These are phyloP conservation scores for Helicoverpa assulta DNA, from an alignment of 2,888 invertebrate genomes.

Conservation along the genomic window DNA sequence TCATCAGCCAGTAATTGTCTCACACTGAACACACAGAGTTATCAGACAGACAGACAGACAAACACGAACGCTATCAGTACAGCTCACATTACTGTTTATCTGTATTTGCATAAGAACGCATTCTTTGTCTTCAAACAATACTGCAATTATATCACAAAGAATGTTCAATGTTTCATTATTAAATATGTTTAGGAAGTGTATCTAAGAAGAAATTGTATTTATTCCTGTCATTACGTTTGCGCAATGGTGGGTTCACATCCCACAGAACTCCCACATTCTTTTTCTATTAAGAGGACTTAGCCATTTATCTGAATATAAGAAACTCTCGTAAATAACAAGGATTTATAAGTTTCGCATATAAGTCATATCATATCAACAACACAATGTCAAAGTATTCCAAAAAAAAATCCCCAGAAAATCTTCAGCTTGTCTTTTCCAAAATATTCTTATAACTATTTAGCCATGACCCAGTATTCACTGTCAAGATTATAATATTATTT, in stretches of 20 bases:
- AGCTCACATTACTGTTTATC: slow-evolving; percentile 5
- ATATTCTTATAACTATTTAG: too few relatives aligned
- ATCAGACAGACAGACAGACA: slow-evolving; percentile 35
- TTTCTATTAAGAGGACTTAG: too few relatives aligned
- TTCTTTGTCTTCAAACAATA: slow-evolving; percentile 34
- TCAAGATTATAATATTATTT: background rate
- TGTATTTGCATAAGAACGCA: slow-evolving; percentile 42
- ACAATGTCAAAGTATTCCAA: too few relatives aligned
- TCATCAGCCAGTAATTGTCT: slow-evolving; percentile 16
- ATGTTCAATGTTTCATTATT: slow-evolving; percentile 6
- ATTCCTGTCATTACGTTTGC: background rate
- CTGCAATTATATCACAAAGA: slow-evolving; percentile 31
- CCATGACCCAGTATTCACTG: background rate
- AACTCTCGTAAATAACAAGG: too few relatives aligned
- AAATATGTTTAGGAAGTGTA: background rate
- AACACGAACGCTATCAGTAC: slow-evolving; percentile 30
- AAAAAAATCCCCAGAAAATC: too few relatives aligned
- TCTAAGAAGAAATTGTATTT: background rate
- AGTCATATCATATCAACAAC: too few relatives aligned
- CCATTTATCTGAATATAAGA: too few relatives aligned
- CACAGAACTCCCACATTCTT: background rate
- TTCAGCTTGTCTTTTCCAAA: too few relatives aligned
- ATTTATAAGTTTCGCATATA: too few relatives aligned
- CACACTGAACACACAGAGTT: slow-evolving; percentile 35
- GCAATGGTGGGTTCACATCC: background rate